Evolutionary conservation across 2,113 vertebrate species (phyloP).

Genomic region (Dicaeum eximium): DNA sequence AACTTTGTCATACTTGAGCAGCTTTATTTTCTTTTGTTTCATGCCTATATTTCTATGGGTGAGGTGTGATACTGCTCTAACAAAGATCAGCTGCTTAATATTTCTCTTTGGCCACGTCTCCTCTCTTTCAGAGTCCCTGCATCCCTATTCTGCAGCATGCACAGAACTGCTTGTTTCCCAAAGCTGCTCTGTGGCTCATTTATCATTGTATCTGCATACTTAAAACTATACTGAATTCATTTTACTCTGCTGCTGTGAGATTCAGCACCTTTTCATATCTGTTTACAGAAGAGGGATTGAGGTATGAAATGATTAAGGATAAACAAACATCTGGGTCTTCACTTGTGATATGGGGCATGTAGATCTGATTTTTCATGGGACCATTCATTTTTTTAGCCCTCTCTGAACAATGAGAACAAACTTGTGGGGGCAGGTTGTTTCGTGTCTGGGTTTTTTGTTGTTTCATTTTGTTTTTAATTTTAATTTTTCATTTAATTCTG

Average conservation of each 20-base stretch:
- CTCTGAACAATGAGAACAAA: not conserved
- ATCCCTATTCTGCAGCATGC: rapidly evolving
- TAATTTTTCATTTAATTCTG: not conserved
- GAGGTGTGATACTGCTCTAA: not conserved
- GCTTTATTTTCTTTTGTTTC: not conserved
- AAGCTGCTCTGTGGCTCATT: not conserved
- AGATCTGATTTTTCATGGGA: not conserved
- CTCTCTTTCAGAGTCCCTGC: not conserved
- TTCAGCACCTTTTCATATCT: not conserved
- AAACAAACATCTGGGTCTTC: not conserved
- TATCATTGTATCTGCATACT: not conserved
- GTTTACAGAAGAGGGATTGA: not conserved
- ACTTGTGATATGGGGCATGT: rapidly evolving
- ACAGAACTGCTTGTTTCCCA: not conserved
- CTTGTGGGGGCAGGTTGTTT: not conserved
- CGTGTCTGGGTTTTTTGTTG: not conserved
- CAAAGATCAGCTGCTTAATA: not conserved
- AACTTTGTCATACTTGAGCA: not conserved
- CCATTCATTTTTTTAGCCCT: not conserved
- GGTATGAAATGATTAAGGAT: not conserved
- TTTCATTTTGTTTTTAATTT: not conserved
- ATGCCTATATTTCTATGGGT: not conserved
- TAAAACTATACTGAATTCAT: not conserved
- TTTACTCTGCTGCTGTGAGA: not conserved
- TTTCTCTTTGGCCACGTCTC: not conserved